phyloP scores from a whole-genome alignment of 2,797 vertebrate species.

The Enteromius treurensis region DNA sequence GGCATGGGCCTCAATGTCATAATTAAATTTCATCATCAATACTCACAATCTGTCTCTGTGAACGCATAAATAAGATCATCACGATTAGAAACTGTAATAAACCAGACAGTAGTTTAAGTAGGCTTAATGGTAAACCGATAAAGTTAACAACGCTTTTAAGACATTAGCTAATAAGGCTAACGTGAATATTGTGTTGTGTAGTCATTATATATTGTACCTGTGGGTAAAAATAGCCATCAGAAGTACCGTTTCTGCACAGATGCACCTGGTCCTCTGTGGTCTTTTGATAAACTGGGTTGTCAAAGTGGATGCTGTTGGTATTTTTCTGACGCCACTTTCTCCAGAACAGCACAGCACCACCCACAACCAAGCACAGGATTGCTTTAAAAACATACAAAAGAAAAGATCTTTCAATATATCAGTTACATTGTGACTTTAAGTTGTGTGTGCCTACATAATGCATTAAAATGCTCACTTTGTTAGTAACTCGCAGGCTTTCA shows the following conservation, averaged over 20 bases:
- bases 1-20: constrained; percentile 45
- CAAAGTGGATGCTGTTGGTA: constrained; percentile 90
- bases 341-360: constrained; percentile 80
- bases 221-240: constrained; percentile 87
- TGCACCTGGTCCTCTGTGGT: constrained; percentile 89
- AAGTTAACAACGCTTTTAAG: background rate
- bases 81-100: background rate
- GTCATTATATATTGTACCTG: constrained; percentile 36
- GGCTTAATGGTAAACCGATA: background rate
- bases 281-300: constrained; percentile 94
- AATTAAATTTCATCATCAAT: constrained; percentile 81
- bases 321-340: constrained; percentile 85
- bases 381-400: constrained; percentile 63
- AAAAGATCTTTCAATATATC: background rate
- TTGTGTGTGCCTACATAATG: background rate
- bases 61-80: constrained; percentile 5
- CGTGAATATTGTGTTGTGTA: background rate
- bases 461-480: background rate
- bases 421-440: background rate
- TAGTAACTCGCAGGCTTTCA: background rate
- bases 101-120: background rate
- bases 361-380: constrained; percentile 72
- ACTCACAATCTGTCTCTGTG: constrained; percentile 85
- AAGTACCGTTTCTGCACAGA: constrained; percentile 81
- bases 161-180: background rate